phyloP scores from a whole-genome alignment of 2,797 vertebrate genomes.

The Cyclura pinguis region DNA sequence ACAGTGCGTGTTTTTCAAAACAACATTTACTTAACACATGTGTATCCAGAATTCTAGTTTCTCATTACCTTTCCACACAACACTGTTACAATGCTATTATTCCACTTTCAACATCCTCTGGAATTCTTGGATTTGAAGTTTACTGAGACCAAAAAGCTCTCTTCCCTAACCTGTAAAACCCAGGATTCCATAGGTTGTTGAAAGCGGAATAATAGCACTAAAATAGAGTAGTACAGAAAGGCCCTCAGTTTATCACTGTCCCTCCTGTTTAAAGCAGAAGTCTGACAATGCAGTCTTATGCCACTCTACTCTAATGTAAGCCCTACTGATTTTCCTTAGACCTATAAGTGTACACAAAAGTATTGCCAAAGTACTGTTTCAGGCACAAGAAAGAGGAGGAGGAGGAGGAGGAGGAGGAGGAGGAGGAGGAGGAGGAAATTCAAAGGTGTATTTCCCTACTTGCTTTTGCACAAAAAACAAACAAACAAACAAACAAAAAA shows the following conservation, averaged over 20 bases:
- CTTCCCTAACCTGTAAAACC: background rate
- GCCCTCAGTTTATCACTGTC: background rate
- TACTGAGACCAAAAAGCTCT: no score
- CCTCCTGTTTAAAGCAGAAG: background rate
- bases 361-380: background rate
- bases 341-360: background rate
- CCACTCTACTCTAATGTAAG: background rate
- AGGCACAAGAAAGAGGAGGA: background rate
- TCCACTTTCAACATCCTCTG: no score
- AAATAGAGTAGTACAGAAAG: no score
- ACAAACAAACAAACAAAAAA: no score
- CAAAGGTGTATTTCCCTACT: background rate
- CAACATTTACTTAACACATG: background rate
- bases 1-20: background rate
- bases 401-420: no score
- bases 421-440: slow-evolving; percentile 24
- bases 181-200: background rate
- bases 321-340: background rate
- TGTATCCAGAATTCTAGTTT: no score
- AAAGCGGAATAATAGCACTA: no score
- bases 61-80: no score
- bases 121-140: no score
- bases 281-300: background rate
- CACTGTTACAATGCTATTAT: no score
- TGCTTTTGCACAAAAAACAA: slow-evolving; percentile 15